Conservation (phyloP, 2,113 vertebrate species). For the Chloropsis hardwickii region DNA sequence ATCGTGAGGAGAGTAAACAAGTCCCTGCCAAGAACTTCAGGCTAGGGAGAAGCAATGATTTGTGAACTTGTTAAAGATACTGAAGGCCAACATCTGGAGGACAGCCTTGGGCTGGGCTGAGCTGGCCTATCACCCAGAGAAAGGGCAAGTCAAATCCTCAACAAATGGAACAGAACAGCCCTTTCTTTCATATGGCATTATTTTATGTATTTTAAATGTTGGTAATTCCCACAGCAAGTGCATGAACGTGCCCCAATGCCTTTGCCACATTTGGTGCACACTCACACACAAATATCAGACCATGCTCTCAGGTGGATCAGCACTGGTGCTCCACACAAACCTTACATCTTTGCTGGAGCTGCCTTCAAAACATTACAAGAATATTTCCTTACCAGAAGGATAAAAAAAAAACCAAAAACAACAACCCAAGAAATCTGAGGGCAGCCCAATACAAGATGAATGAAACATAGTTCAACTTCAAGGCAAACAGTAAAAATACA, state of each 20-base stretch:
- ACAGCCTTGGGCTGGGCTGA: not conserved
- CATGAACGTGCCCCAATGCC: not conserved
- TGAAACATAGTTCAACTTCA: not conserved
- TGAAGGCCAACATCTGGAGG: conserved; percentile 30
- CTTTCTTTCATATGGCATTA: not conserved
- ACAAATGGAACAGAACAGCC: not conserved
- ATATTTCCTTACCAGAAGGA: not conserved
- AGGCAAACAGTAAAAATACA: not conserved
- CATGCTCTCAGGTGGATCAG: not conserved
- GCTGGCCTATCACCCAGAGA: not conserved
- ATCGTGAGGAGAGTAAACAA: conserved; percentile 57
- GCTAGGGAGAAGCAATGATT: not conserved
- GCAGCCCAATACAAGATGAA: not conserved
- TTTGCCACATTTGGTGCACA: not conserved
- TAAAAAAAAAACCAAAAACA: not conserved
- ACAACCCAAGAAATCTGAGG: not conserved
- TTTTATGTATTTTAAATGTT: not conserved
- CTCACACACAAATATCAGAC: not conserved
- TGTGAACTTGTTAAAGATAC: not conserved
- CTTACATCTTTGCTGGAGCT: not conserved
- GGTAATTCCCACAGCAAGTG: not conserved
- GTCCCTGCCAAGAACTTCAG: conserved; percentile 32
- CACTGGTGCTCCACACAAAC: not conserved
- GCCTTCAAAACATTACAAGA: not conserved
- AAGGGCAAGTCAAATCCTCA: not conserved